These are phyloP conservation scores for Zosterops hypoxanthus DNA, from an alignment of 2,113 vertebrate genomes.

Conservation along the genomic window DNA sequence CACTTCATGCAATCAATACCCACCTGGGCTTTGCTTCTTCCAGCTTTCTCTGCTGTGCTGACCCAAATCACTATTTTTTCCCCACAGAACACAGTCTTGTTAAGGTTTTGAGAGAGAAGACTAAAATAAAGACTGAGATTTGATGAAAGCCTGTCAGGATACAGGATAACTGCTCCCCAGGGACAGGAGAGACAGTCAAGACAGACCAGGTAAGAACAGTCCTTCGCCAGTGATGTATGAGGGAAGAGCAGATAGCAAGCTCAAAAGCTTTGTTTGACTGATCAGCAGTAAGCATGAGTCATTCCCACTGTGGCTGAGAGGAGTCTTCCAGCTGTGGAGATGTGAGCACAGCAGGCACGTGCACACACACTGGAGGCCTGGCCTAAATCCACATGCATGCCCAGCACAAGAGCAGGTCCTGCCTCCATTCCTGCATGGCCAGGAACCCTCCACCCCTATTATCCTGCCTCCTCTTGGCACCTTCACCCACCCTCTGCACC, in stretches of 20 bases:
- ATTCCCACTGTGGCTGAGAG: not conserved
- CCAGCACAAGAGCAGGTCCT: not conserved
- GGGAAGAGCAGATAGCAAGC: not conserved
- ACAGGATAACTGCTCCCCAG: not conserved
- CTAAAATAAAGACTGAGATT: not conserved
- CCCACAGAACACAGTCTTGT: not conserved
- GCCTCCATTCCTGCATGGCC: fast-evolving
- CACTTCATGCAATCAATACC: not conserved
- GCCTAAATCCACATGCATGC: fast-evolving
- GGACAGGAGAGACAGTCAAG: not conserved
- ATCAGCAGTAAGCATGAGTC: not conserved
- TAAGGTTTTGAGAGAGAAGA: not conserved
- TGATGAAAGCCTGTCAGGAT: not conserved
- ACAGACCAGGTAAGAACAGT: not conserved
- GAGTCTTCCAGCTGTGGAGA: not conserved
- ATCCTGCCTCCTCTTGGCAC: not conserved
- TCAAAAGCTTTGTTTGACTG: not conserved
- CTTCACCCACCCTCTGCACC: not conserved
- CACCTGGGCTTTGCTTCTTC: not conserved
- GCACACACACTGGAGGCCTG: fast-evolving
- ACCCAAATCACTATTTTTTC: not conserved
- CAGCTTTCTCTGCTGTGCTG: not conserved
- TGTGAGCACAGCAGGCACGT: not conserved
- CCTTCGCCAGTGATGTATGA: not conserved
- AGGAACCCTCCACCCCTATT: not conserved